Base-by-base conservation (phyloP, 1,140 invertebrate genomes). In the Euwallacea similis region DNA sequence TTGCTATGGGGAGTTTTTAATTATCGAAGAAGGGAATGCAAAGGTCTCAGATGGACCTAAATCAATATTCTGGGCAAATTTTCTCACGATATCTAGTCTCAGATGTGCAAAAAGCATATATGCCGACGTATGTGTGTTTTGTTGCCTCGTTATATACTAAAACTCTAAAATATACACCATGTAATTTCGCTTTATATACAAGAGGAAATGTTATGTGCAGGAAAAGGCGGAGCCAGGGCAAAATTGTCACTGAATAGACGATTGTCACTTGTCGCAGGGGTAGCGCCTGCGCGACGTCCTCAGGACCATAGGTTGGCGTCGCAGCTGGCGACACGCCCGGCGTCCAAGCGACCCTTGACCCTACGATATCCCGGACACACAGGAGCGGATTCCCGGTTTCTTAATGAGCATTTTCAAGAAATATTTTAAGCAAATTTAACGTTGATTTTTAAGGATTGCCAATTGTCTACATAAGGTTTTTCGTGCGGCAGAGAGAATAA, bases 331-430 rank as follows among this genome's bases (percentile, higher is more conserved):
- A 79, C 79, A 80, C 79, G 78, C 79, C 79, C 79, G 79, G 75
- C 77, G 76, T 79, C 79, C 78, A 76, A 71, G 74, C 77, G 80
- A 80, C 79, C 80, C 79, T 80, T 81, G 79, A 79, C 79, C 79
- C 75, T 76, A 77, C 76, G 76, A 77, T 78, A 77, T 65, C 79
- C 74, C 74, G 73, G 74, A 74, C 75, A 74, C 69, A 63, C 73
- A 70, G 69, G 67, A 66, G 63, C 75, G 76, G 71, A 74, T 55
- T 66, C 73, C 21, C 21, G 4, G 21, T 33, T 33, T 33, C 21
- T 33, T 33, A 33, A 33, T 33, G 62, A 64, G 42, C 13, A 68
- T 47, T 46, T 43, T 47, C 16, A 33, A 42, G 50, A 7, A 42
- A 16, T 16, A 3, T 6, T 60, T 43, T 68, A 42, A 21, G 42